Base-by-base conservation (phyloP, 1,140 invertebrate genomes). In the Drosophila orosa region DNA sequence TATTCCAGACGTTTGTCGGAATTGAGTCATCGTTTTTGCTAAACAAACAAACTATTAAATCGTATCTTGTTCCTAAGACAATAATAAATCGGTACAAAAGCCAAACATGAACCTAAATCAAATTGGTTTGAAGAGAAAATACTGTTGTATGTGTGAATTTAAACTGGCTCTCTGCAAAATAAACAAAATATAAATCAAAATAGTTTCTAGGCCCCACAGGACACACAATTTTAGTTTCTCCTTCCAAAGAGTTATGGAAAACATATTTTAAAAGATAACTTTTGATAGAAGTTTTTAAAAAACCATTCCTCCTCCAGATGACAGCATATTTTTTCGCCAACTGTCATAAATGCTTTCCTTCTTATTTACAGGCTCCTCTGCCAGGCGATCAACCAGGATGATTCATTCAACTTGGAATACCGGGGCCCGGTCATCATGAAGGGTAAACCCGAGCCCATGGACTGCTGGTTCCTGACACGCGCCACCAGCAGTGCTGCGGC, bases 401-500 rank as follows among this genome's bases (percentile, higher is more conserved):
- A 96, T 4, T 95, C 96, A 69, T 98, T 99, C 91, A 92, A 96
- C 60, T 95, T 99, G 79, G 95, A 96, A 24, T 96, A 97, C 87
- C 94, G 98, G 66, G 98, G 98, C 7, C 96, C 96, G 37, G 95
- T 99, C 3, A 97, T 98, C 94, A 99, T 98, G 97, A 98, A 99
- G 93, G 98, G 98, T 31, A 98, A 98, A 92, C 95, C 96, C 2
- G 96, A 97, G 72, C 97, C 98, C 3, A 99, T 99, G 98, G 95
- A 98, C 82, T 97, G 98, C 13, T 99, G 97, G 96, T 97, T 98
- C 92, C 92, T 99, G 50, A 95, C 95, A 24, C 93, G 96, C 80
- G 92, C 85, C 67, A 90, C 72, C 56, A 86, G 54, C 54, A 74
- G 59, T 40, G 37, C 59, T 39, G 35, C 66, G 37, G 73, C 31